Conservation (phyloP, 1,140 invertebrate genomes). For the Tetragonula clypearis region DNA sequence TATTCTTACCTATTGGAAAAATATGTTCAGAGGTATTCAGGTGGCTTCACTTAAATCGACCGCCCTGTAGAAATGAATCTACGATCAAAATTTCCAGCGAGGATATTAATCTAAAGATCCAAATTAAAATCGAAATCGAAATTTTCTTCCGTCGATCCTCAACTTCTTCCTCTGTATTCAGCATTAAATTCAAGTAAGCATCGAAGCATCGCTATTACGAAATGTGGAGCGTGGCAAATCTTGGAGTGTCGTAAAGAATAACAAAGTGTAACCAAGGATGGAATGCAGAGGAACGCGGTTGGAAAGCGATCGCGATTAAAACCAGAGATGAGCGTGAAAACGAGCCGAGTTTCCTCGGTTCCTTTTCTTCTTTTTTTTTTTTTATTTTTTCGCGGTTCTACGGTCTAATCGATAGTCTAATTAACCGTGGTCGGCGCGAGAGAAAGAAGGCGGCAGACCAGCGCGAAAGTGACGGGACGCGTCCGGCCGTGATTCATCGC, state of each 20-base stretch:
- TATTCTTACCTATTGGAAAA: too few relatives aligned
- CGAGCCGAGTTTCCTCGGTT: neutral
- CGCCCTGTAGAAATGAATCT: too few relatives aligned
- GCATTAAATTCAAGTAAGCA: too few relatives aligned
- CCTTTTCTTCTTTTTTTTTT: neutral
- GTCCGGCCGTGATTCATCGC: neutral
- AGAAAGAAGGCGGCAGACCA: neutral
- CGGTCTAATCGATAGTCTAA: slow-evolving; percentile 29
- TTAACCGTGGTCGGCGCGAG: neutral
- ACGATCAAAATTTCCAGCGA: too few relatives aligned
- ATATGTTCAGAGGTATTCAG: too few relatives aligned
- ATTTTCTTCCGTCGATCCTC: too few relatives aligned
- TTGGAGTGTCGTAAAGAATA: neutral
- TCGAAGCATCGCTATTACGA: too few relatives aligned
- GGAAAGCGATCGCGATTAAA: neutral
- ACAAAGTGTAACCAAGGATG: neutral
- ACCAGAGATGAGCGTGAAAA: neutral
- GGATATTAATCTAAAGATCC: too few relatives aligned
- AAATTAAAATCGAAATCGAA: too few relatives aligned
- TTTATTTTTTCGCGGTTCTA: neutral
- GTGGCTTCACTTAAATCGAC: too few relatives aligned
- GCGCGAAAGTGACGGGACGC: neutral
- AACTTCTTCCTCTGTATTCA: too few relatives aligned
- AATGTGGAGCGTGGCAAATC: neutral
- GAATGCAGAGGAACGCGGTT: neutral